Percentiles rank a stretch among this genome's conserved stretches.
phyloP scores from a whole-genome alignment of 2,888 invertebrate genomes.

The Ashinkailepas kermadecensis region DNA sequence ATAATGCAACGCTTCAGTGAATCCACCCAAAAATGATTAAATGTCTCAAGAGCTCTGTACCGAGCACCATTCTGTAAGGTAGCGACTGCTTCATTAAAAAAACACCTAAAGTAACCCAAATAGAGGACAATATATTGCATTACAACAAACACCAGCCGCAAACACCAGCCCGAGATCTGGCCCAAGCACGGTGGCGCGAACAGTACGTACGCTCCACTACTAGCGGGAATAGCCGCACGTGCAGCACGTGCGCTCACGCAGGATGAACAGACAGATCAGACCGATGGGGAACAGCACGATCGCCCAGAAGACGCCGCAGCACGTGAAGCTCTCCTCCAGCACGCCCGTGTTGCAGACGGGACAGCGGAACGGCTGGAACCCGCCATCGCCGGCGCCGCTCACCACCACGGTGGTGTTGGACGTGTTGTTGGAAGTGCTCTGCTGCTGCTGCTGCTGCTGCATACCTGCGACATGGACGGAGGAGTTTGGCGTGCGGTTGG shows the following conservation, averaged over 20 bases:
- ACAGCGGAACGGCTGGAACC: background rate
- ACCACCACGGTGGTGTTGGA: background rate
- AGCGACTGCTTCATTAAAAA: too few relatives aligned
- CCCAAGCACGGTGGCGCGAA: too few relatives aligned
- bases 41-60: too few relatives aligned
- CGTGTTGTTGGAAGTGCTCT: background rate
- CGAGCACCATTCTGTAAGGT: too few relatives aligned
- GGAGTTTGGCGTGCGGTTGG: too few relatives aligned
- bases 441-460: constrained; percentile 11
- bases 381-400: background rate
- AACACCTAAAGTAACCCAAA: too few relatives aligned
- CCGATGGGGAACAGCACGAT: constrained; percentile 26
- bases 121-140: too few relatives aligned
- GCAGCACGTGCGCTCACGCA: constrained; percentile 21
- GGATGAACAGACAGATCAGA: constrained; percentile 22
- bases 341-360: constrained; percentile 26
- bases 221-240: constrained; percentile 14
- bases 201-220: background rate
- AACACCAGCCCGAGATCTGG: too few relatives aligned
- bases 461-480: too few relatives aligned
- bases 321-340: constrained; percentile 25
- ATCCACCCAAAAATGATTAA: too few relatives aligned
- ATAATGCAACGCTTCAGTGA: too few relatives aligned
- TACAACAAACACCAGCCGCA: too few relatives aligned
- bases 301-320: constrained; percentile 25